Evolutionary conservation across 2,888 invertebrate species (phyloP).

Genomic region (Zaprionus lineosus): DNA sequence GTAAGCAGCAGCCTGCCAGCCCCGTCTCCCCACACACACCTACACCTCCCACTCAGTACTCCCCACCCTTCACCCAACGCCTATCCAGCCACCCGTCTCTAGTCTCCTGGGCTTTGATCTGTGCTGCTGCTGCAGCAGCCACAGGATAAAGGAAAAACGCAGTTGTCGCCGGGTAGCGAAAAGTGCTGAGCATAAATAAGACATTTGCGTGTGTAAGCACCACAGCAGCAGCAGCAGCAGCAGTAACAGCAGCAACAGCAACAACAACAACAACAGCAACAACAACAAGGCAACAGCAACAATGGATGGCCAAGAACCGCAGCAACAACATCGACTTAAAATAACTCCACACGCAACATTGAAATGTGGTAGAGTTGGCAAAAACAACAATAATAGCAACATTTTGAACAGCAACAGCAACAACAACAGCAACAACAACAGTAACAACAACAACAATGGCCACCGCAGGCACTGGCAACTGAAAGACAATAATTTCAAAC

Average conservation of each 20-base stretch:
- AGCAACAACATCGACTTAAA: slow-evolving; percentile 54
- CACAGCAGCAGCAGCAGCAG: slow-evolving; percentile 31
- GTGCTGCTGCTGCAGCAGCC: slow-evolving; percentile 22
- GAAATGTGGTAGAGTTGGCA: slow-evolving; percentile 61
- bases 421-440: slow-evolving; percentile 20
- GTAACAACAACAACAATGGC: not conserved
- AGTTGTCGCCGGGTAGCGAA: slow-evolving; percentile 62
- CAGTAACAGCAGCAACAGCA: slow-evolving; percentile 12
- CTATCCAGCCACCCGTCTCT: not conserved
- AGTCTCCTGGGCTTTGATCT: slow-evolving; percentile 27
- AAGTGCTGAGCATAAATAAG: slow-evolving; percentile 78
- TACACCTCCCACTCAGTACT: not conserved
- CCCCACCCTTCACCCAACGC: too few species aligned
- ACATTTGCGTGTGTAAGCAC: slow-evolving; percentile 75
- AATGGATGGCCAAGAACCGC: slow-evolving; percentile 14
- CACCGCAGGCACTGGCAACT: slow-evolving; percentile 31
- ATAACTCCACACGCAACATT: slow-evolving; percentile 76
- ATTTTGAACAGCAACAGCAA: not conserved
- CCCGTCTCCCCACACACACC: slow-evolving; percentile 17
- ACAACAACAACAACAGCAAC: slow-evolving; percentile 7
- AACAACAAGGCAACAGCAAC: slow-evolving; percentile 3
- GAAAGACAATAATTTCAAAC: slow-evolving; percentile 70
- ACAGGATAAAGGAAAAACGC: slow-evolving; percentile 44
- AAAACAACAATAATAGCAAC: slow-evolving; percentile 17
- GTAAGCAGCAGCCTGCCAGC: slow-evolving; percentile 9